Conservation (phyloP, 2,797 vertebrate genomes). For the Miichthys miiuy region DNA sequence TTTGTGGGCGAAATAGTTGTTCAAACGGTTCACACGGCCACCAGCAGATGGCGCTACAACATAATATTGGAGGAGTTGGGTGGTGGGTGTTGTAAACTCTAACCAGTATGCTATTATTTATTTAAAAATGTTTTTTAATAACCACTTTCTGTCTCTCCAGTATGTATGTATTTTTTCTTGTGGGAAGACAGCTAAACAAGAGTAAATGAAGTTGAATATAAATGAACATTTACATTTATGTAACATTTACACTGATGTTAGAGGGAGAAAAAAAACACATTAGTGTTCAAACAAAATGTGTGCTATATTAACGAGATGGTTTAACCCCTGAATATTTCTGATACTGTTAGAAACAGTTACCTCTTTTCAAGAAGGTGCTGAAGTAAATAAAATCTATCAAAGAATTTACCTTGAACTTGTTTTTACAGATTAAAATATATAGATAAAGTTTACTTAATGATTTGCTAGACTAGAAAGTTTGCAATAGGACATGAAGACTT, state of each 20-base stretch:
- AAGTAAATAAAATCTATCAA: neutral
- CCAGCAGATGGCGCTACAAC: constrained; percentile 55
- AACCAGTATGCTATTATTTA: neutral
- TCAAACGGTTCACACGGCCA: neutral
- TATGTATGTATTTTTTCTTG: neutral
- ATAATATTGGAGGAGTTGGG: neutral
- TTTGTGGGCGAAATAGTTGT: neutral
- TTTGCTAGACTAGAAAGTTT: neutral
- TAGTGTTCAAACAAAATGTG: no score
- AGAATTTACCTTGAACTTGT: neutral
- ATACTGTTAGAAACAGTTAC: neutral
- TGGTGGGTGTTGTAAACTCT: neutral
- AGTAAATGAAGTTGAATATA: neutral
- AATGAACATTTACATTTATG: neutral
- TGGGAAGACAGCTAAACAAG: neutral
- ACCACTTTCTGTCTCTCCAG: neutral
- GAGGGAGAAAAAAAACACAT: neutral
- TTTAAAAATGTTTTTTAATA: neutral
- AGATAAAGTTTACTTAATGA: neutral
- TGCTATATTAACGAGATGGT: neutral
- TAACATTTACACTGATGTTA: constrained; percentile 8
- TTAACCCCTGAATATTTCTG: neutral
- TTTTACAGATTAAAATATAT: neutral
- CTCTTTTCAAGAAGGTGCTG: neutral
- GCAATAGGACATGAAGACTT: neutral